Base-by-base conservation (phyloP, 2,113 vertebrate genomes). In the Saiga tatarica region DNA sequence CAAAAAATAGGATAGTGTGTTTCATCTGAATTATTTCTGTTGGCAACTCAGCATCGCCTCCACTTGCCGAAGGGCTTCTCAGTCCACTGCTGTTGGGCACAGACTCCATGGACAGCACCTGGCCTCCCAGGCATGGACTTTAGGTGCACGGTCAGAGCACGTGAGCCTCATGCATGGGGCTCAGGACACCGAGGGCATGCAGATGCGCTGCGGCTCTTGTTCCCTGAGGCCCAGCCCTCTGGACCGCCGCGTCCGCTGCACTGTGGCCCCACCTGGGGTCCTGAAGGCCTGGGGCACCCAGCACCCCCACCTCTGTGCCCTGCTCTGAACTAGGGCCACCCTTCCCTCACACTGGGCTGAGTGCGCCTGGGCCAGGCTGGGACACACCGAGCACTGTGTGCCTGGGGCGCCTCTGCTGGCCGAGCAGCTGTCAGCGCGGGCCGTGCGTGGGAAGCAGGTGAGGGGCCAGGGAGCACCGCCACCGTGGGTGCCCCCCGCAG, bases 261-360 rank as follows among this genome's bases (percentile, higher is more conserved):
- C 71, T 16, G 5, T 4, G 53, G 81, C 52, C 19, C 36, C 17
- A 45, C 8, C 52, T 39, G 47, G 55, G 36, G 36, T 42, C 42
- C 53, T 36, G 60, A 52, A 42, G 39, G 33, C 30, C 3, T 1
- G 45, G 76, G 47, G 81, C 1, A 1, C 64, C 97, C 95, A 99
- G 98, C 97, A 98, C 99, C 99, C 99, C 98, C 98, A 98, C 98
- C 98, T 98, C 98, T 98, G 98, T 98, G 97, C 98, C 97, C 98
- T 98, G 98, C 98, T 98, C 97, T 98, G 95, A 47, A 98, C 98
- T 98, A 98, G 50, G 98, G 98, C 98, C 95, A 88, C 26, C 94
- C 97, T 98, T 97, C 91, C 67, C 98, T 92, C 97, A 95, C 97
- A 98, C 11, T 19, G 15, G 79, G 33, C 19, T 74, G 67, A 39